Evolutionary conservation across 2,113 vertebrate genomes (phyloP).

Genomic region (Pangasianodon hypophthalmus): DNA sequence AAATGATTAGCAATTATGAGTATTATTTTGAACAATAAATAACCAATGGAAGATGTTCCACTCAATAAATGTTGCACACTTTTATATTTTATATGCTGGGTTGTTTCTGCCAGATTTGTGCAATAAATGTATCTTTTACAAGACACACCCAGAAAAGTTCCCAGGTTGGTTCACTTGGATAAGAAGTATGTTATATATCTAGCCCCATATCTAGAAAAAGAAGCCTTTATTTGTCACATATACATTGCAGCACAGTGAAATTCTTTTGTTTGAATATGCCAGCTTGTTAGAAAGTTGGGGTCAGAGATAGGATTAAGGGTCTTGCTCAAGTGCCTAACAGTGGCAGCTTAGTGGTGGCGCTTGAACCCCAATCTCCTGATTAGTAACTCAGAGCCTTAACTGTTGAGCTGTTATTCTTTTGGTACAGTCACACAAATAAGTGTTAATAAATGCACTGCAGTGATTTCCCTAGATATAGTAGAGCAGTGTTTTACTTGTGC

Average conservation of each 20-base stretch:
- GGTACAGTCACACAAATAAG: not conserved
- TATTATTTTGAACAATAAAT: not conserved
- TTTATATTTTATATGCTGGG: not conserved
- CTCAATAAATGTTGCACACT: not conserved
- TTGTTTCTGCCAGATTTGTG: not conserved
- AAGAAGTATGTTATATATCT: not conserved
- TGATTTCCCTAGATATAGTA: not conserved
- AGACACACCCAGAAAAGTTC: not conserved
- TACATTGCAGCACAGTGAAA: too few species aligned
- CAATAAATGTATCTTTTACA: not conserved
- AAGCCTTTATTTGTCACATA: too few species aligned
- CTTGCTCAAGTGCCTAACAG: too few species aligned
- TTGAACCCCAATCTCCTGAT: too few species aligned
- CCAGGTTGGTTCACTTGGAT: not conserved
- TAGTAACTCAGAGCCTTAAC: too few species aligned
- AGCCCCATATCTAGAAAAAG: not conserved
- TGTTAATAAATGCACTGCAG: not conserved
- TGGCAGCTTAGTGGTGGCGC: too few species aligned
- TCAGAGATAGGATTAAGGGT: too few species aligned
- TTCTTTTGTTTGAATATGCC: too few species aligned
- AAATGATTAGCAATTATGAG: not conserved
- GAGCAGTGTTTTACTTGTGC: not conserved
- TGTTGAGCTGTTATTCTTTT: not conserved
- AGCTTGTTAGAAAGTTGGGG: too few species aligned
- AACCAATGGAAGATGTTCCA: not conserved